Percentiles rank a stretch among this genome's conserved stretches.
Conservation (phyloP, 2,797 vertebrate genomes). For the Hoplostethus mediterraneus region DNA sequence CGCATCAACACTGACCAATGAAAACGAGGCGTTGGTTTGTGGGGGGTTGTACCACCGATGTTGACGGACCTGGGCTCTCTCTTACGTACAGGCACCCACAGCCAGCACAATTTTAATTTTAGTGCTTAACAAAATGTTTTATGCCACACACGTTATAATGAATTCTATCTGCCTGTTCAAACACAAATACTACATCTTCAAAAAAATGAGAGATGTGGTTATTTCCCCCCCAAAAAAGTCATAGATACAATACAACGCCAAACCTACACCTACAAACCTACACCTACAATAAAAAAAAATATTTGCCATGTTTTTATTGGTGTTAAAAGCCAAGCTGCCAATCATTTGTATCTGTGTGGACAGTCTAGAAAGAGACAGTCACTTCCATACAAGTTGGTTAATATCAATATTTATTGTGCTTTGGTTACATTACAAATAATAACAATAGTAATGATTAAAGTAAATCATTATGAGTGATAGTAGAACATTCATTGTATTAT, state of each 20-base stretch:
- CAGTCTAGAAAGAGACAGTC: background rate
- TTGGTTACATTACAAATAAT: conserved; percentile 78
- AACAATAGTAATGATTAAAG: conserved; percentile 66
- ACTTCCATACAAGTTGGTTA: conserved; percentile 19
- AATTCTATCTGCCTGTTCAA: background rate
- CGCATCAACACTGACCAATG: conserved; percentile 48
- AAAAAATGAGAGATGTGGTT: too few species aligned
- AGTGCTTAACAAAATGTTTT: background rate
- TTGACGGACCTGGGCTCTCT: conserved; percentile 31
- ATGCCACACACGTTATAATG: background rate
- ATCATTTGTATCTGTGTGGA: too few species aligned
- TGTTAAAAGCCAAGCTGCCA: too few species aligned
- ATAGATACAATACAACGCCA: too few species aligned
- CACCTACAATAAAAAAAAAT: too few species aligned
- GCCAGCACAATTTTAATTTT: background rate
- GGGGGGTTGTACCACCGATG: conserved; percentile 24
- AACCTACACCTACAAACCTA: too few species aligned
- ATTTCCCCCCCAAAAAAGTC: too few species aligned
- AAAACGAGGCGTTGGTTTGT: conserved; percentile 4
- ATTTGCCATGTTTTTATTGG: too few species aligned
- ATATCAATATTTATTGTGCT: conserved; percentile 80
- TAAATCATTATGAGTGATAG: conserved; percentile 68
- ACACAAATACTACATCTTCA: too few species aligned
- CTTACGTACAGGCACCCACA: background rate
- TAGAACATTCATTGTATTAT: conserved; percentile 75